Base-by-base conservation (phyloP, 2,797 vertebrate species). In the Spheniscus humboldti region DNA sequence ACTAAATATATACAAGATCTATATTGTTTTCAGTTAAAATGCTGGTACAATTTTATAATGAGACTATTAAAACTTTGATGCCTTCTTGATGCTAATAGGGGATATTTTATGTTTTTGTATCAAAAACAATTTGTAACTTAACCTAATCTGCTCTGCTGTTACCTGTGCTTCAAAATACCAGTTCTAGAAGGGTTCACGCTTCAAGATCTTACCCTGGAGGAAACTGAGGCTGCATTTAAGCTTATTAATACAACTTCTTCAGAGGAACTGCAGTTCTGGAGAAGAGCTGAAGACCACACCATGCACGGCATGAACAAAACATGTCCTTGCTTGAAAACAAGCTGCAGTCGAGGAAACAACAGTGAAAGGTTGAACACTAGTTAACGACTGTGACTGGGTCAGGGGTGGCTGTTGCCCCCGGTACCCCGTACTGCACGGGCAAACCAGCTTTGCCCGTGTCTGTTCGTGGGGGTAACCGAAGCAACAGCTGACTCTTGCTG, bases 61-160 rank as follows among this genome's bases (percentile, higher is more conserved):
- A 63, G 80, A 80, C 84, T 97, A 82, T 92, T 86, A 90, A 95
- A 96, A 94, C 93, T 93, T 93, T 66, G 78, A 95, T 98, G 94
- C 91, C 89, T 97, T 98, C 81, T 97, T 92, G 68, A 97, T 96
- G 92, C 66, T 92, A 71, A 95, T 71, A 81, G 94, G 89, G 66
- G 96, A 95, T 96, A 96, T 95, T 91, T 94, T 89, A 77, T 95
- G 91, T 94, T 97, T 98, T 98, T 97, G 84, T 96, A 97, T 98
- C 89, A 97, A 90, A 97, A 97, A 92, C 83, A 88, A 59, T 68
- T 82, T 96, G 68, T 97, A 93, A 95, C 55, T 96, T 85, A 93
- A 96, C 77, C 53, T 94, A 22, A 59, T 84, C 84, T 90, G 39
- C 60, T 88, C 23, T 80, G 75, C 63, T 88, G 13, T 96, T 94